Base-by-base conservation (phyloP, 92 coral and sea anemone species). In the Paragorgia papillata region DNA sequence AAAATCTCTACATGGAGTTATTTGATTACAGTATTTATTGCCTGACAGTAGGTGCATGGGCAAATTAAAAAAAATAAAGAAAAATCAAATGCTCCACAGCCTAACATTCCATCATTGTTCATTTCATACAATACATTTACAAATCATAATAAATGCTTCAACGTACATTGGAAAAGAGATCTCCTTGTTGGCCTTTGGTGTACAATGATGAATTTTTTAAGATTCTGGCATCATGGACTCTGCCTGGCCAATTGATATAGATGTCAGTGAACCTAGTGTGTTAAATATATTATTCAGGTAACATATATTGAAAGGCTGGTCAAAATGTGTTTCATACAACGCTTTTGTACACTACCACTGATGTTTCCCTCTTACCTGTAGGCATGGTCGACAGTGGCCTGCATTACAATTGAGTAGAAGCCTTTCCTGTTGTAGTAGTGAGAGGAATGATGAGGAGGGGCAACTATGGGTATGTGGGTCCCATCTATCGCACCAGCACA, bases 391-490 rank as follows among this genome's bases (percentile, higher is more conserved):
- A 35, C 74, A 13, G 50, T 30, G 2, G 0, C 58, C 37, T 67
- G 74, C 74, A 67, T 67, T n/a, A 17, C 26, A 66, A 66, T 66
- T 21, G 57, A 66, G 51, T 66, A 66, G 0, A 66, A 66, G 27
- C 74, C 28, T 29, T 43, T 70, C 33, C 65, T 46, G 62, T 70
- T 70, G 37, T 50, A 50, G 56, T 35, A 70, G 33, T 48, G 25
- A 29, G 33, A 57, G 13, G 62, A 30, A 30, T 51, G 24, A 9
- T 70, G 57, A 46, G 62, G 15, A 41, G 77, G 59, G 9, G 61
- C 61, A 20, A 55, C 61, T 4, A 55, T 55, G 8, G 25, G 26
- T 20, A 55, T 55, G 15, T 55, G 61, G 25, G 61, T 55, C 26
- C 61, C 61, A 26, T 55, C 61, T 20, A 55, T 55, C 4, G 43